A percentile compares a stretch with the other conserved stretches of the same genome.
Evolutionary conservation across 2,113 vertebrate genomes (phyloP).

Genomic region (Seriola rivoliana): DNA sequence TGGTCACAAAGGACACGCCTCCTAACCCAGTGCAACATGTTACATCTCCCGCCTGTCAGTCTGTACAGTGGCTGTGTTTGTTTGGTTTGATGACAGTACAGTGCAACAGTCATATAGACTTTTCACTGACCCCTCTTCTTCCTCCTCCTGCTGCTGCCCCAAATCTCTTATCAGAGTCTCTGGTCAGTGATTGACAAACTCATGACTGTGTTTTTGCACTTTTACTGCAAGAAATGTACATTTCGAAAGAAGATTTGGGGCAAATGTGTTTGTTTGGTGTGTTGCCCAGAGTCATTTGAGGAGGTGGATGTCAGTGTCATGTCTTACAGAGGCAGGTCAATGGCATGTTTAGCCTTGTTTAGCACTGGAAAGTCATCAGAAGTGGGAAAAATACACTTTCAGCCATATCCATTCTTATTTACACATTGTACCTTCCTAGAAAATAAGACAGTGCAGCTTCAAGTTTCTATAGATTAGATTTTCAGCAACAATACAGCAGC

Average conservation of each 20-base stretch:
- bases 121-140: not conserved
- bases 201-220: not conserved
- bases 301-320: no score
- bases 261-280: not conserved
- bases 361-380: no score
- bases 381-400: no score
- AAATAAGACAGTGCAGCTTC: no score
- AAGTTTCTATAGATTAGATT: no score
- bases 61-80: constrained; percentile 7
- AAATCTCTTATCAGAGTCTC: constrained; percentile 28
- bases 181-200: constrained; percentile 34
- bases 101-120: not conserved
- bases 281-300: not conserved
- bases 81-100: not conserved
- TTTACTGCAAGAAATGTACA: not conserved
- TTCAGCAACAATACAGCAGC: no score
- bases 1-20: not conserved
- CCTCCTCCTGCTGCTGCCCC: not conserved
- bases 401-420: no score
- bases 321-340: no score
- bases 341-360: no score
- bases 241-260: no score
- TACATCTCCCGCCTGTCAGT: not conserved
- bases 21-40: not conserved
- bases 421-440: no score